These are phyloP conservation scores for Emys orbicularis DNA, from an alignment of 2,797 vertebrate species.

Conservation along the genomic window DNA sequence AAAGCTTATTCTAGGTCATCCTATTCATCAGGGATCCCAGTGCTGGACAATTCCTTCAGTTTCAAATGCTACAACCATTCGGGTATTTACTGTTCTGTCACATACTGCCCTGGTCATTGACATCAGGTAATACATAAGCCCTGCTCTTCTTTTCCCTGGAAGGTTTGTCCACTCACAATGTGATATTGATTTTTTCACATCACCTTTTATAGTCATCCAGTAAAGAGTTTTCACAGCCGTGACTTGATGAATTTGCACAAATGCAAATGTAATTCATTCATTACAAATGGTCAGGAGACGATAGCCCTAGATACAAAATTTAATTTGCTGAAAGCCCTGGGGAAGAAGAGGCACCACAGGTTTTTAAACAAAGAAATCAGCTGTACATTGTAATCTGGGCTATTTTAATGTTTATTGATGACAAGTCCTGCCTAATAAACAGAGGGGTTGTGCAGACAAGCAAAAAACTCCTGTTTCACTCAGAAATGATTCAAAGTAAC, in stretches of 20 bases:
- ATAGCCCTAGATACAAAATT: neutral
- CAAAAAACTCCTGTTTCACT: neutral
- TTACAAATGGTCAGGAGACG: neutral
- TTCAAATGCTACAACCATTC: neutral
- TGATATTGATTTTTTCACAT: neutral
- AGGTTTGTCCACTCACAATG: neutral
- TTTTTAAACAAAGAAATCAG: neutral
- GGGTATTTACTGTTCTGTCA: neutral
- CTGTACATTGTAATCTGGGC: neutral
- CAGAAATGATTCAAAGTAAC: neutral
- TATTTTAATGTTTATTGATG: neutral
- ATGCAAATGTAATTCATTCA: neutral
- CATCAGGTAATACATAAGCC: neutral
- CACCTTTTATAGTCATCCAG: neutral
- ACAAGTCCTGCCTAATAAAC: neutral
- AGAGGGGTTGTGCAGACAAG: neutral
- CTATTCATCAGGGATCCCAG: neutral
- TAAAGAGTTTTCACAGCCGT: neutral
- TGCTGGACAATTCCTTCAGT: neutral
- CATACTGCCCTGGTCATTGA: neutral
- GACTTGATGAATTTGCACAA: neutral
- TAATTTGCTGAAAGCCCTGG: neutral
- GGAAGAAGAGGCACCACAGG: neutral
- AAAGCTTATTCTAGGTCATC: neutral
- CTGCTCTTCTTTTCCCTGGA: neutral